These are phyloP conservation scores for Acanthochromis polyacanthus DNA, from an alignment of 2,113 vertebrate genomes.

Conservation along the genomic window DNA sequence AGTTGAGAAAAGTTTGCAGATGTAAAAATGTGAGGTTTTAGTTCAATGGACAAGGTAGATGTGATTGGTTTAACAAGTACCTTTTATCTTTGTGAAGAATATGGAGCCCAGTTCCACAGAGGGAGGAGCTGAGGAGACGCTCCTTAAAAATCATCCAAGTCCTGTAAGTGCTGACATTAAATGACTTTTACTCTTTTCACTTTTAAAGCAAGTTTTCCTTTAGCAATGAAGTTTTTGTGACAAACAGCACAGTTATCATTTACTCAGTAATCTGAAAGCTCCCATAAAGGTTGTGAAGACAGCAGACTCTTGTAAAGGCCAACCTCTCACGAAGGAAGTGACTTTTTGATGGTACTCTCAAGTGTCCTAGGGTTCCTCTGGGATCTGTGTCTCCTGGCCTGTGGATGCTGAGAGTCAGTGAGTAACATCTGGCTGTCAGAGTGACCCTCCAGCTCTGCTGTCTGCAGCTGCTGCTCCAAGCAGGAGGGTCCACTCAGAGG, in stretches of 20 bases:
- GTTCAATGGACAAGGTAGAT: slow-evolving; percentile 53
- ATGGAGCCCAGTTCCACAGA: slow-evolving; percentile 85
- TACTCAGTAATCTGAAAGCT: background rate
- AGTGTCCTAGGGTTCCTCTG: slow-evolving; percentile 58
- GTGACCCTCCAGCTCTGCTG: slow-evolving; percentile 77
- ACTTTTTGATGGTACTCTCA: slow-evolving; percentile 30
- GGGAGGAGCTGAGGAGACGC: slow-evolving; percentile 74
- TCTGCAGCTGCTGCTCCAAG: slow-evolving; percentile 82
- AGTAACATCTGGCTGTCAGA: slow-evolving; percentile 81
- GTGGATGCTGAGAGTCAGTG: slow-evolving; percentile 75
- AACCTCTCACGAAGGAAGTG: slow-evolving; percentile 34
- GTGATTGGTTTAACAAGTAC: slow-evolving; percentile 80
- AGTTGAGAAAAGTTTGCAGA: slow-evolving; percentile 8
- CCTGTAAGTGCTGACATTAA: slow-evolving; percentile 82
- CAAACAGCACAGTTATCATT: background rate
- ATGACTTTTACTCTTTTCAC: background rate
- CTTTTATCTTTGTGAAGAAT: slow-evolving; percentile 78
- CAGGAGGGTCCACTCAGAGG: slow-evolving; percentile 80
- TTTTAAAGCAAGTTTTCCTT: background rate
- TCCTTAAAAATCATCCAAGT: slow-evolving; percentile 66
- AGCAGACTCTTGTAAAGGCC: slow-evolving; percentile 17
- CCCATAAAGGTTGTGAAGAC: background rate
- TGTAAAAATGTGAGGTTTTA: slow-evolving; percentile 35
- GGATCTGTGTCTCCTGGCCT: slow-evolving; percentile 67
- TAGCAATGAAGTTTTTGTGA: too few relatives aligned